A percentile compares a stretch with the other conserved stretches of the same genome.
These are phyloP conservation scores for Sepiola atlantica DNA, from an alignment of 2,888 invertebrate genomes.

Conservation along the genomic window DNA sequence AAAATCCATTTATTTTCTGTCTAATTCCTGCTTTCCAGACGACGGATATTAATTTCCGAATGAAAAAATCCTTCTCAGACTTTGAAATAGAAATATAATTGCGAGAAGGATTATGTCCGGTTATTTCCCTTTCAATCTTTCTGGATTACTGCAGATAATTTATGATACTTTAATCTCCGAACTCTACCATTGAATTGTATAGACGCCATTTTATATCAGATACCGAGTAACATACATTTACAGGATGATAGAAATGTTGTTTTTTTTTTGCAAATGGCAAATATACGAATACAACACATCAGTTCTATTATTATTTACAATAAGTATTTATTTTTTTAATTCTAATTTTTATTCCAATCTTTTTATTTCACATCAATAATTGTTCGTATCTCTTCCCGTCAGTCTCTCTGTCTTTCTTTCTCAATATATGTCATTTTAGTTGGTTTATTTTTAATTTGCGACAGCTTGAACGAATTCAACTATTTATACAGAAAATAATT, in stretches of 20 bases:
- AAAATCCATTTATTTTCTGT: not conserved
- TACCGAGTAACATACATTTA: not conserved
- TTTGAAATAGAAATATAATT: slow-evolving; percentile 13
- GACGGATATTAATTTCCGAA: slow-evolving; percentile 32
- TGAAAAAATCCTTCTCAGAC: not conserved
- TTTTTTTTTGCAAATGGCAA: too few species aligned
- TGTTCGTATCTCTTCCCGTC: not conserved
- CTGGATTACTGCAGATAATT: slow-evolving; percentile 8
- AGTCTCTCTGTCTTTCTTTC: not conserved
- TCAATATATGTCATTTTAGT: not conserved
- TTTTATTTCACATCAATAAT: too few species aligned
- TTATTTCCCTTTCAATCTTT: not conserved
- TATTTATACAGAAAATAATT: too few species aligned
- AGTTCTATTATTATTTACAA: too few species aligned
- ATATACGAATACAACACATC: too few species aligned
- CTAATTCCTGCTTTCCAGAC: not conserved
- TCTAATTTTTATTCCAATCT: too few species aligned
- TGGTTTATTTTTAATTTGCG: too few species aligned
- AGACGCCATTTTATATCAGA: not conserved
- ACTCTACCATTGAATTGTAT: not conserved
- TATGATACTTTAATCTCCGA: not conserved
- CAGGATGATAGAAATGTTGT: too few species aligned
- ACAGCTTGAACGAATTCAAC: too few species aligned
- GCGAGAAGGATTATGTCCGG: not conserved
- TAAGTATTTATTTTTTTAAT: too few species aligned